These are phyloP conservation scores for Mormyrus iriodes DNA, from an alignment of 2,113 vertebrate species.

Conservation along the genomic window DNA sequence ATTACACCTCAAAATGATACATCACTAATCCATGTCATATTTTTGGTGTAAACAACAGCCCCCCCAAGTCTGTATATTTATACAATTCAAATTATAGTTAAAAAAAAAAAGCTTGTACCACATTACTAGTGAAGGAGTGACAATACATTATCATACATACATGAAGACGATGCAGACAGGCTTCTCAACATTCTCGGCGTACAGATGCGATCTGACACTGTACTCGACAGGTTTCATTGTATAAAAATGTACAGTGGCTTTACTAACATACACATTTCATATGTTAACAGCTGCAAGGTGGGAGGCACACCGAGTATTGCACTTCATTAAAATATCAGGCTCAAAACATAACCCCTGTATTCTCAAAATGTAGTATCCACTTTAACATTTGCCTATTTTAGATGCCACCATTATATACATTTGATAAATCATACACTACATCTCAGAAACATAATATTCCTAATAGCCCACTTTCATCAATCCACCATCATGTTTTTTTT, in stretches of 20 bases:
- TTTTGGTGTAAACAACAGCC: slow-evolving; percentile 60
- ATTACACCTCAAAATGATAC: slow-evolving; percentile 33
- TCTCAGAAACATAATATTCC: slow-evolving; percentile 76
- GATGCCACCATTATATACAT: slow-evolving; percentile 94
- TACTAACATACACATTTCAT: slow-evolving; percentile 99
- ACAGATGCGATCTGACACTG: slow-evolving; percentile 53
- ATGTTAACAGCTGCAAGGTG: slow-evolving; percentile 98
- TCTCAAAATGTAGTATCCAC: slow-evolving; percentile 97
- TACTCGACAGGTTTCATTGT: slow-evolving; percentile 76
- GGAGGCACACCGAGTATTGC: slow-evolving; percentile 99
- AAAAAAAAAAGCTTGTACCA: slow-evolving; percentile 41
- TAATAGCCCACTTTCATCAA: slow-evolving; percentile 86
- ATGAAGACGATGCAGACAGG: slow-evolving; percentile 49
- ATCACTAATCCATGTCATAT: slow-evolving; percentile 21
- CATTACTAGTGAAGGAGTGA: slow-evolving; percentile 36
- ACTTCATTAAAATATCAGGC: slow-evolving; percentile 99
- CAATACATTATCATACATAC: slow-evolving; percentile 43
- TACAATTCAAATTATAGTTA: neutral
- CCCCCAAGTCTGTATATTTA: slow-evolving; percentile 24
- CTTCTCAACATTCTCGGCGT: slow-evolving; percentile 44
- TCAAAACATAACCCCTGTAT: slow-evolving; percentile 98
- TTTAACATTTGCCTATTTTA: slow-evolving; percentile 96
- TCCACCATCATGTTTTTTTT: slow-evolving; percentile 60
- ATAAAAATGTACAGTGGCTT: slow-evolving; percentile 99
- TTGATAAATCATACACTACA: slow-evolving; percentile 92